phyloP scores from a whole-genome alignment of 1,140 invertebrate genomes.

The Ceratosolen solmsi region DNA sequence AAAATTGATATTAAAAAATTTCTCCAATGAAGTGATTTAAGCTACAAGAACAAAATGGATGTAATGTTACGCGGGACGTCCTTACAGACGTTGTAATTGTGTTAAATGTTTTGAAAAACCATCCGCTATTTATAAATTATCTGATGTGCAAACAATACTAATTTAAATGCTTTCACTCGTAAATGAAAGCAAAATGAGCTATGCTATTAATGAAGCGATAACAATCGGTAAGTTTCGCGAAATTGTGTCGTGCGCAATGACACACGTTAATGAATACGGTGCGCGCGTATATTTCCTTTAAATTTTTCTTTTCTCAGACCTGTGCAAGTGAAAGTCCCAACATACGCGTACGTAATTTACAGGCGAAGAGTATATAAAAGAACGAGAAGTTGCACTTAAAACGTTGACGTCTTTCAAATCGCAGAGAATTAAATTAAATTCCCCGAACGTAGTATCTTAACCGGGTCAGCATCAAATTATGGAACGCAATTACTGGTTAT shows the following conservation, averaged over 20 bases:
- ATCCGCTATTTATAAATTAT: not conserved
- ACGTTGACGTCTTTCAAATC: constrained; percentile 16
- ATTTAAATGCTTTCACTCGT: not conserved
- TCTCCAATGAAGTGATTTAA: not conserved
- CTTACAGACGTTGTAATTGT: not conserved
- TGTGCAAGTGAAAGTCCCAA: constrained; percentile 29
- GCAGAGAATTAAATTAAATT: constrained; percentile 25
- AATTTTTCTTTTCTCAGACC: not conserved
- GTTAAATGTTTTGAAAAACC: not conserved
- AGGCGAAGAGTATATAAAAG: not conserved
- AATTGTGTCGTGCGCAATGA: constrained; percentile 9
- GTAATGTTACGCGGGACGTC: not conserved
- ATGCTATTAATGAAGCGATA: not conserved
- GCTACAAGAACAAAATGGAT: not conserved
- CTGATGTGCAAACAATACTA: not conserved
- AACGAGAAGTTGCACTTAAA: not conserved
- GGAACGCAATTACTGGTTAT: constrained; percentile 14
- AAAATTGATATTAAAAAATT: not conserved
- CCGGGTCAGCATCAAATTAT: constrained; percentile 17
- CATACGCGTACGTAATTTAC: not conserved
- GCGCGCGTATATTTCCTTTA: constrained; percentile 7
- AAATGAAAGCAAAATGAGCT: not conserved
- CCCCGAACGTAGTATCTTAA: not conserved
- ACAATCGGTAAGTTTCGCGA: not conserved
- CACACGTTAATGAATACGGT: not conserved